Evolutionary conservation across 2,113 vertebrate genomes (phyloP).

Genomic region (Onychostoma macrolepis): DNA sequence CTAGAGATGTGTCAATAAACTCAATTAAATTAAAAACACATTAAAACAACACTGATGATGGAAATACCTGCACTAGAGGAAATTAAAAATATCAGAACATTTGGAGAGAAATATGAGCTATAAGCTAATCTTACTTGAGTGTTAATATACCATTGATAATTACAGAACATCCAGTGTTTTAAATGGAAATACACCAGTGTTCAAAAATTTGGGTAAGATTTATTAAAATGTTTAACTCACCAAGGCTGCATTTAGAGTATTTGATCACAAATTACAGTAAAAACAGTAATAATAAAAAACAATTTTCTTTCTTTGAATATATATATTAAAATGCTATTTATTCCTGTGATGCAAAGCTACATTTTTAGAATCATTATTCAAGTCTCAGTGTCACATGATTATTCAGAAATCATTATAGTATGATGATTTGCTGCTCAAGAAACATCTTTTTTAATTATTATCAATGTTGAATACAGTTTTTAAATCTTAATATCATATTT

Average conservation of each 20-base stretch:
- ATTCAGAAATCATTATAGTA: neutral
- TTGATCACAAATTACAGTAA: neutral
- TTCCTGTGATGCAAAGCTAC: neutral
- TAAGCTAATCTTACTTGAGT: neutral
- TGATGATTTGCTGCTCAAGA: neutral
- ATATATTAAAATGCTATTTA: neutral
- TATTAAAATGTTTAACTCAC: neutral
- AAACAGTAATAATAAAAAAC: neutral
- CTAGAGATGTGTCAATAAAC: neutral
- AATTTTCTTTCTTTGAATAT: neutral
- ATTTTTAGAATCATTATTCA: neutral
- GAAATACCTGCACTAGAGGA: neutral
- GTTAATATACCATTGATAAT: neutral
- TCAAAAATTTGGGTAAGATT: neutral
- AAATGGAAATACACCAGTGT: neutral
- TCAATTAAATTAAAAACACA: neutral
- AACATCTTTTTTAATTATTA: neutral
- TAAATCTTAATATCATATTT: neutral
- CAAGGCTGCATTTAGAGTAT: neutral
- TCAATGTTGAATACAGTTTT: no score
- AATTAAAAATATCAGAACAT: conserved; percentile 5
- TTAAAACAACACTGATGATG: neutral
- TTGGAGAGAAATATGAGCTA: neutral
- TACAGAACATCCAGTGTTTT: neutral
- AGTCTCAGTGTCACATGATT: neutral